phyloP scores from a whole-genome alignment of 2,113 vertebrate genomes.

The Cyprinus carpio region DNA sequence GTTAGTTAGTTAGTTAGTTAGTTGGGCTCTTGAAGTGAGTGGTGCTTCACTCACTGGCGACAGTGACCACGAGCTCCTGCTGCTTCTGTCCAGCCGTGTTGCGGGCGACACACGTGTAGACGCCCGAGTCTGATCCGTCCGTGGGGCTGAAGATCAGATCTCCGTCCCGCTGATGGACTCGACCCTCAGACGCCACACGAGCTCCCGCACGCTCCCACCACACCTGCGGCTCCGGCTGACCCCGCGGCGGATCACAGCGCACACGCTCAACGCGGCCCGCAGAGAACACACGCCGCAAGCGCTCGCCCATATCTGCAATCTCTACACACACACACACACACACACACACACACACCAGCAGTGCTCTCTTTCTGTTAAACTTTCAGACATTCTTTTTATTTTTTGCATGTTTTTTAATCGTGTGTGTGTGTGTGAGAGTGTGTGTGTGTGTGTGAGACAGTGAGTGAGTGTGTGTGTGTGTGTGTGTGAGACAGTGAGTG shows the following conservation, averaged over 20 bases:
- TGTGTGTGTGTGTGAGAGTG: conserved; percentile 13
- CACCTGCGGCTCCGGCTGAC: conserved; percentile 80
- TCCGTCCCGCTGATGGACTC: conserved; percentile 81
- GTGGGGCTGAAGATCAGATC: conserved; percentile 83
- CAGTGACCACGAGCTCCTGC: conserved; percentile 85
- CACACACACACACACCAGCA: not conserved
- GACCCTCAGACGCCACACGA: conserved; percentile 76
- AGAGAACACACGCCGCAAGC: conserved; percentile 77
- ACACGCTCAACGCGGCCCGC: conserved; percentile 79
- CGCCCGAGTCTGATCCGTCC: conserved; percentile 77
- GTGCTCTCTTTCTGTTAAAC: not conserved
- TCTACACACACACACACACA: conserved; percentile 69
- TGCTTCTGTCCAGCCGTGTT: conserved; percentile 88
- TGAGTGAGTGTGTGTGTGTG: not conserved
- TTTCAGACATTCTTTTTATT: no score
- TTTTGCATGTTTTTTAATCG: no score
- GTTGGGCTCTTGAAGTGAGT: no score
- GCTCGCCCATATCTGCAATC: conserved; percentile 84
- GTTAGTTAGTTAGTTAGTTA: no score
- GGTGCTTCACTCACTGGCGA: conserved; percentile 85
- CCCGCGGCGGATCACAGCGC: conserved; percentile 77
- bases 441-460: not conserved
- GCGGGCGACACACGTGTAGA: conserved; percentile 86
- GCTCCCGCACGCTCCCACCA: conserved; percentile 87
- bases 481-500: no score